A percentile compares a stretch with the other conserved stretches of the same genome.
Evolutionary conservation across 2,797 vertebrate species (phyloP).

Genomic region (Rallus crepitans): DNA sequence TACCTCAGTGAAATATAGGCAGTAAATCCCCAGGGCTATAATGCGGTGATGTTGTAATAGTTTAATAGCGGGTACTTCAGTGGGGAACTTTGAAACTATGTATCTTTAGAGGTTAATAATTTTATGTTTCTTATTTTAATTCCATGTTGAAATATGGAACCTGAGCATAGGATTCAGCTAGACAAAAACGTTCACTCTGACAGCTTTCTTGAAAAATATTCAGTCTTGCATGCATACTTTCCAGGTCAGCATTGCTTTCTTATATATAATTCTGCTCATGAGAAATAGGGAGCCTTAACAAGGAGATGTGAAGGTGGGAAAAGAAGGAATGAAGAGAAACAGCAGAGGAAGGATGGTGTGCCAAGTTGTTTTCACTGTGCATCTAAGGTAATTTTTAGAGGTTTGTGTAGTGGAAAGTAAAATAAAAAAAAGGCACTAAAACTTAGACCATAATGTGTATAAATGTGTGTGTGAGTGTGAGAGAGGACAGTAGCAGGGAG

Average conservation of each 20-base stretch:
- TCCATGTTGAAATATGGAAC: not conserved
- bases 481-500: not conserved
- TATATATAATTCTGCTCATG: not conserved
- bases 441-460: not conserved
- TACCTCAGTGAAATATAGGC: not conserved
- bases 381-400: not conserved
- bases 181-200: not conserved
- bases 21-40: not conserved
- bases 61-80: not conserved
- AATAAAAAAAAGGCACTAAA: not conserved
- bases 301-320: not conserved
- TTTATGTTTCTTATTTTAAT: not conserved
- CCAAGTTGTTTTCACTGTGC: not conserved
- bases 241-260: not conserved
- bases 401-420: not conserved
- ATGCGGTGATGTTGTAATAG: not conserved
- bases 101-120: not conserved
- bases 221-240: not conserved
- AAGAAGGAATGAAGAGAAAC: not conserved
- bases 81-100: not conserved
- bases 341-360: not conserved
- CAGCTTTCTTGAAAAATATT: not conserved
- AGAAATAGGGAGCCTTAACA: not conserved
- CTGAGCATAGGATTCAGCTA: not conserved
- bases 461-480: not conserved